Evolutionary conservation across 2,797 vertebrate species (phyloP).

Genomic region (Odontamblyopus lacepedii): DNA sequence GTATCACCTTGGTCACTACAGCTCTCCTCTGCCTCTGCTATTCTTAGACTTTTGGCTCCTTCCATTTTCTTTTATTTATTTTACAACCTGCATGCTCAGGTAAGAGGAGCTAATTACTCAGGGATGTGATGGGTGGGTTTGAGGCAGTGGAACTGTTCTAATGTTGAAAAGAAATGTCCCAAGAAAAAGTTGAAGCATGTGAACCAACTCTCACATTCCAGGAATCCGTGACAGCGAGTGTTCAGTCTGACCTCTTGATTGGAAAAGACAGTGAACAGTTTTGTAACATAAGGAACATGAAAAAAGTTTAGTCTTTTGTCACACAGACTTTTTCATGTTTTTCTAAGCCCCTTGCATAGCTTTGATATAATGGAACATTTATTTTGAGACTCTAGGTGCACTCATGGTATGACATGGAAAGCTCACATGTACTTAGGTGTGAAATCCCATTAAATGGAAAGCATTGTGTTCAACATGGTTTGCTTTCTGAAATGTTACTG

Average conservation of each 20-base stretch:
- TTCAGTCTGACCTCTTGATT: not conserved
- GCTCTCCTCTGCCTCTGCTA: conserved; percentile 43
- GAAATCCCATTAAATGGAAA: conserved; percentile 31
- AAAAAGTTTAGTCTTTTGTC: not conserved
- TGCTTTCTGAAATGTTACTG: not conserved
- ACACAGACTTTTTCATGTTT: not conserved
- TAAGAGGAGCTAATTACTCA: conserved; percentile 31
- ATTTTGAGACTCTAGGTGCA: conserved; percentile 26
- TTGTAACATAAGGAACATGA: not conserved
- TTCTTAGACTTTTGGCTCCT: conserved; percentile 51
- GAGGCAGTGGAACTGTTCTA: not conserved
- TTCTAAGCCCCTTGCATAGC: not conserved
- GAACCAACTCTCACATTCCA: conserved; percentile 3
- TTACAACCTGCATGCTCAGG: conserved; percentile 33
- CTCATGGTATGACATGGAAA: not conserved
- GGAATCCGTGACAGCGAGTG: not conserved
- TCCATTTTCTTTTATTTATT: not conserved
- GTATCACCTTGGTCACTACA: conserved; percentile 59
- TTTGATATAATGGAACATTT: conserved; percentile 11
- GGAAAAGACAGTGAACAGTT: not conserved
- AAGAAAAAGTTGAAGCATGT: not conserved
- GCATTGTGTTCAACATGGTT: conserved; percentile 14
- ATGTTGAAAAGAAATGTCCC: not conserved
- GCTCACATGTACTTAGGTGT: conserved; percentile 31
- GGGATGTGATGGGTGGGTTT: not conserved